A percentile compares a stretch with the other conserved stretches of the same genome.
Evolutionary conservation across 2,113 vertebrate species (phyloP).

Genomic region (Axis porcinus): DNA sequence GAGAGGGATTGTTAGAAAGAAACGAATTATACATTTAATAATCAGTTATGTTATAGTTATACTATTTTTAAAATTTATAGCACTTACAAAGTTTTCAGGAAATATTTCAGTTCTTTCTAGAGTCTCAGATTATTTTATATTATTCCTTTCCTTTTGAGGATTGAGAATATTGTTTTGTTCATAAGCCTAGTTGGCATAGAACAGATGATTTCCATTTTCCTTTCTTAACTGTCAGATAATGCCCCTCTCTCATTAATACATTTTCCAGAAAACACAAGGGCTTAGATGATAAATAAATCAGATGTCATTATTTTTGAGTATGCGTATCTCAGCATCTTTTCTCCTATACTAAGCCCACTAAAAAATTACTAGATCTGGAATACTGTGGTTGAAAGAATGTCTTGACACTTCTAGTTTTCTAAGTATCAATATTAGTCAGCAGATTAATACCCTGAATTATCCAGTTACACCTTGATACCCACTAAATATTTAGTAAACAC

Average conservation of each 20-base stretch:
- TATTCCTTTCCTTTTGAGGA: background rate
- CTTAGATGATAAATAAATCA: background rate
- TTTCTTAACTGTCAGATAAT: background rate
- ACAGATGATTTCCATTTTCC: background rate
- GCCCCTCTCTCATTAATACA: background rate
- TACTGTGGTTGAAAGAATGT: background rate
- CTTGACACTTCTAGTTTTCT: background rate
- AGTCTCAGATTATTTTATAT: background rate
- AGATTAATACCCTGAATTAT: background rate
- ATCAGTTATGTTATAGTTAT: background rate
- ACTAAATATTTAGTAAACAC: background rate
- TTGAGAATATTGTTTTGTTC: conserved; percentile 23
- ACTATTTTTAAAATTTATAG: background rate
- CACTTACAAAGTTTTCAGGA: background rate
- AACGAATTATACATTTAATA: background rate
- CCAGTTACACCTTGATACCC: background rate
- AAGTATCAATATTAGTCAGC: background rate
- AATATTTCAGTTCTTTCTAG: background rate
- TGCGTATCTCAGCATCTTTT: background rate
- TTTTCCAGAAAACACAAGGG: background rate
- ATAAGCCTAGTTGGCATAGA: background rate
- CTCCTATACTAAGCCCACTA: background rate
- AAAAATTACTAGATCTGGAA: background rate
- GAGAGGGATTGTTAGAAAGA: background rate
- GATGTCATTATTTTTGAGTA: background rate